Base-by-base conservation (phyloP, 2,888 invertebrate genomes). In the Idaea biselata region DNA sequence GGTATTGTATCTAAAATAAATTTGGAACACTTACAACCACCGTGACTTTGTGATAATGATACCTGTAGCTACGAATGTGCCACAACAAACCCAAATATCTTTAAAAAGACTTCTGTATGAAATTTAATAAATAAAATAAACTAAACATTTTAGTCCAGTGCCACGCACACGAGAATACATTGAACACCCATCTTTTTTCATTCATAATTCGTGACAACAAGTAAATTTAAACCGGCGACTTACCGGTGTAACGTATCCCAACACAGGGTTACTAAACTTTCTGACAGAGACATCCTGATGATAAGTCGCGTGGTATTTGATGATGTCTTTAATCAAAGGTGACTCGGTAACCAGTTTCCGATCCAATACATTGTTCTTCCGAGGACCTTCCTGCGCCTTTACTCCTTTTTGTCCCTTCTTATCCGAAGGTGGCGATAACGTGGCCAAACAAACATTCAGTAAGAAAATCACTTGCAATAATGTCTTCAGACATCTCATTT, bases 181-280 rank as follows among this genome's bases (percentile, higher is more conserved):
- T 8, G 8, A 11, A 44, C 44, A 44, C 44, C 44, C 11, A 8
- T 44, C 1, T 44, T 44, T 44, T 44, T 6, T 14, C 11, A 44
- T 14, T 44, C 16, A 58, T 14, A 53, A 60, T 31, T 1, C n/a
- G n/a, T 53, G 16, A 18, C 17, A 54, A 33, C 44, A 18, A 54
- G 17, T 58, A 17, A 18, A 65, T 66, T 4, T 33, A 18, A 32
- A 53, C 18, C 55, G 8, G 17, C 58, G 64, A 81, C 87, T 82
- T 79, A 89, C 98, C 64, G 98, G 98, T 58, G 99, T 99, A 58
- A 98, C 97, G 86, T 97, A 99, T 63, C 97, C 99, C 67, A 99
- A 89, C 16, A 96, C 95, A n/a, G 95, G 93, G 58, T 96, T 96
- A 67, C 94, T 92, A 77, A 97, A 96, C 73, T 94, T 94, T 63